These are phyloP conservation scores for Lamprologus tigripictilis DNA, from an alignment of 2,113 vertebrate species.

Conservation along the genomic window DNA sequence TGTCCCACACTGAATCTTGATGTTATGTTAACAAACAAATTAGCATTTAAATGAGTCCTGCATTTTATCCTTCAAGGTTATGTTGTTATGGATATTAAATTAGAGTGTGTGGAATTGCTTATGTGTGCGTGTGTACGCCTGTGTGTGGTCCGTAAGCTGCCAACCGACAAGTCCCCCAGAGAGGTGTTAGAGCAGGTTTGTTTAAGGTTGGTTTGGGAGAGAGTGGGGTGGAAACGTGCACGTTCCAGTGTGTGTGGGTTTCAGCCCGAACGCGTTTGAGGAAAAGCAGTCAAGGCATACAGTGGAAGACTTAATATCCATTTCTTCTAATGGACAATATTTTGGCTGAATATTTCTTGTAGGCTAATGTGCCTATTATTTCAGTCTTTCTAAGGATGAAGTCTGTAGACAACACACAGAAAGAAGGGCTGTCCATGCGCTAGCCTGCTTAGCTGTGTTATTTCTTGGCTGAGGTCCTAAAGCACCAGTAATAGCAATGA, in stretches of 20 bases:
- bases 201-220: conserved; percentile 57
- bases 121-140: conserved; percentile 36
- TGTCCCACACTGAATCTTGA: conserved; percentile 74
- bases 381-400: not conserved
- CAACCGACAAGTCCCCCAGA: conserved; percentile 64
- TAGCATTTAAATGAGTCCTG: conserved; percentile 82
- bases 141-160: conserved; percentile 65
- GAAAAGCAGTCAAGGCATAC: conserved; percentile 46
- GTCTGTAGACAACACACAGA: not conserved
- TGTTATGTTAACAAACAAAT: conserved; percentile 84
- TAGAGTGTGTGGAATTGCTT: conserved; percentile 60
- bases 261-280: conserved; percentile 2
- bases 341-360: not conserved
- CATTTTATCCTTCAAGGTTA: conserved; percentile 82
- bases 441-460: conserved; percentile 17
- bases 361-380: not conserved
- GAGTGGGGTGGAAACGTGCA: conserved; percentile 13
- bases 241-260: conserved; percentile 2
- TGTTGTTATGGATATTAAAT: conserved; percentile 81
- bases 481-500: conserved; percentile 13
- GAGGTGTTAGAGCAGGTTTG: conserved; percentile 66
- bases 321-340: not conserved
- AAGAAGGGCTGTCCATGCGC: not conserved
- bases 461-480: conserved; percentile 38
- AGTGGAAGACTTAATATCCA: conserved; percentile 9